Conservation (phyloP, 2,888 invertebrate genomes). For the Pristionchus arcanus region DNA sequence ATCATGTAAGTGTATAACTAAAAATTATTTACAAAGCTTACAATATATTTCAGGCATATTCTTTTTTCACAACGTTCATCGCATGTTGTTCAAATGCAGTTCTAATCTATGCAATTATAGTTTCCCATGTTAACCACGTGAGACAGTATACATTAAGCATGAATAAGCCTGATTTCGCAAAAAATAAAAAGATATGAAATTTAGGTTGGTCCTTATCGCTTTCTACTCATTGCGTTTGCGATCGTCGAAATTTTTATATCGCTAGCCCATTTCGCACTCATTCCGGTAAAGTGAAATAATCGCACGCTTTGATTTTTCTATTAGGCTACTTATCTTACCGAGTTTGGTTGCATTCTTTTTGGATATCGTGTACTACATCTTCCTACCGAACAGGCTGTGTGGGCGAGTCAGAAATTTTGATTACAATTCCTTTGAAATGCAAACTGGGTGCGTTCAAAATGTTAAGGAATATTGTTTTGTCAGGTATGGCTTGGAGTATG, state of each 20-base stretch:
- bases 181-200: too few relatives aligned
- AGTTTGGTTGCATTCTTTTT: not conserved
- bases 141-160: not conserved
- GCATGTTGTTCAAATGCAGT: not conserved
- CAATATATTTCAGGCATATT: conserved; percentile 6
- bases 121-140: not conserved
- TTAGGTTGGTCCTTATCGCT: conserved; percentile 14
- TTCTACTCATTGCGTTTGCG: not conserved
- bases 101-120: not conserved
- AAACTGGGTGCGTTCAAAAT: too few relatives aligned
- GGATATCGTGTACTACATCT: not conserved
- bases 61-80: not conserved
- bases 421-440: too few relatives aligned
- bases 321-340: not conserved
- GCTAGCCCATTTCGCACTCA: not conserved
- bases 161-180: too few relatives aligned
- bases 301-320: too few relatives aligned
- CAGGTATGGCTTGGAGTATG: not conserved
- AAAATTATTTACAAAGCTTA: too few relatives aligned
- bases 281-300: not conserved
- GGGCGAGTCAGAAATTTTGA: not conserved
- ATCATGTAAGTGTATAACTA: too few relatives aligned
- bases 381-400: not conserved
- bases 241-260: not conserved
- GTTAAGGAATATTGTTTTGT: not conserved